Conservation (phyloP, 2,888 invertebrate genomes). For the Dysmachus trigonus region DNA sequence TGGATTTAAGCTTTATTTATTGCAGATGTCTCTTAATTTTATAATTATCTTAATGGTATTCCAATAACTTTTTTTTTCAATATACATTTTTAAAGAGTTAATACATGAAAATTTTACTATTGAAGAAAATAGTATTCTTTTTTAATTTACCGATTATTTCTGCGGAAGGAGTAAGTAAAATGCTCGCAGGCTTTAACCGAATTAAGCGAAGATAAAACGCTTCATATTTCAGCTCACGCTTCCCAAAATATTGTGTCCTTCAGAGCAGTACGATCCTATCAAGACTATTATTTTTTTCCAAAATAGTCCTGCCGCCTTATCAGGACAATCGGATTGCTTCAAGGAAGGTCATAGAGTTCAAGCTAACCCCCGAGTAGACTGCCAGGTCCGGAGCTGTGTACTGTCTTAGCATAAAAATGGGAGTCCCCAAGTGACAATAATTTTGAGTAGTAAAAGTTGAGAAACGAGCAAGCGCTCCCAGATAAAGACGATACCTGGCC, state of each 20-base stretch:
- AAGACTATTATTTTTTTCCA: background rate
- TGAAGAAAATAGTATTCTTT: no score
- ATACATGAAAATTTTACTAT: no score
- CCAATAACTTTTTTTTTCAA: no score
- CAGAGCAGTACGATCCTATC: background rate
- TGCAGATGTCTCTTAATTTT: no score
- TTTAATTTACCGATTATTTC: background rate
- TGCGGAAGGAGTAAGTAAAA: background rate
- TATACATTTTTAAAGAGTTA: no score
- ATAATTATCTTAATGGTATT: no score
- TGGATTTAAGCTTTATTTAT: no score
- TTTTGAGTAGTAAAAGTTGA: constrained; percentile 32
- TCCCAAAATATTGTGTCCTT: background rate
- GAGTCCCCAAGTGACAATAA: constrained; percentile 29
- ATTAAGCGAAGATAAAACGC: background rate
- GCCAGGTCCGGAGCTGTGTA: background rate
- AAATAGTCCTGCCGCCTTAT: background rate
- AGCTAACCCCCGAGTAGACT: background rate
- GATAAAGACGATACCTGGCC: constrained; percentile 26
- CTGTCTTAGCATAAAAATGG: constrained; percentile 2
- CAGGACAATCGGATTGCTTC: background rate
- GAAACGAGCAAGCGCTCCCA: constrained; percentile 15
- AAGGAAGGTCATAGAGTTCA: background rate
- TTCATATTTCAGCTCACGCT: background rate
- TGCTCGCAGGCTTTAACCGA: background rate